Base-by-base conservation (phyloP, 2,113 vertebrate species). In the Illadopsis cleaveri region DNA sequence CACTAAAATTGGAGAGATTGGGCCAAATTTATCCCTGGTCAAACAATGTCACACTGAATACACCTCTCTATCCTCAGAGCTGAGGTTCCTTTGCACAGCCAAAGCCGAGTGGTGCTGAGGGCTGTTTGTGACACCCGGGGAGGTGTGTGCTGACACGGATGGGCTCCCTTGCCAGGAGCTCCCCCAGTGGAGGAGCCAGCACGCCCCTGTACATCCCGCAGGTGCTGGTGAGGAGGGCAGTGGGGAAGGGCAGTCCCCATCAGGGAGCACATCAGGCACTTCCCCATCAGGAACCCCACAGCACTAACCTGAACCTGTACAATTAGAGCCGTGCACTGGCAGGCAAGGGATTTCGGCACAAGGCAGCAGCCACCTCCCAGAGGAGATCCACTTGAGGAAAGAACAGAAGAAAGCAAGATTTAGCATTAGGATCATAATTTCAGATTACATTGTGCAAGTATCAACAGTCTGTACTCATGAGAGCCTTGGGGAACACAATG, bases 391-490 rank as follows among this genome's bases (percentile, higher is more conserved):
- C 97, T 97, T 88, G 94, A 94, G 89, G 62, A 75, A 90, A 76
- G 91, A 95, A 96, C 79, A 96, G 93, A 97, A 95, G 89, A 96
- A 96, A 97, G 97, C 95, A 91, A 86, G 94, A 93, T 82, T 72
- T 77, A 94, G 91, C 83, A 91, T 84, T 96, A 82, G 72, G 95
- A 94, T 96, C 82, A 91, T 96, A 96, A 97, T 96, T 98, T 97
- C 93, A 96, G 96, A 96, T 96, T 94, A 83, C 73, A 79, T 92
- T 89, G 89, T 95, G 86, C 24, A 8, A 62, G 85, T 85, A 94
- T 85, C 95, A 95, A 94, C 78, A 88, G 91, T 83, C 45, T 27
- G 16, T 76, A 89, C 35, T 93, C 90, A 50, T 27, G 56, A 93
- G 83, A 92, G 79, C 28, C 95, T 94, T 60, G 85, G 95, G 88